Evolutionary conservation across 2,113 vertebrate species (phyloP).

Genomic region (Tachysurus fulvidraco): DNA sequence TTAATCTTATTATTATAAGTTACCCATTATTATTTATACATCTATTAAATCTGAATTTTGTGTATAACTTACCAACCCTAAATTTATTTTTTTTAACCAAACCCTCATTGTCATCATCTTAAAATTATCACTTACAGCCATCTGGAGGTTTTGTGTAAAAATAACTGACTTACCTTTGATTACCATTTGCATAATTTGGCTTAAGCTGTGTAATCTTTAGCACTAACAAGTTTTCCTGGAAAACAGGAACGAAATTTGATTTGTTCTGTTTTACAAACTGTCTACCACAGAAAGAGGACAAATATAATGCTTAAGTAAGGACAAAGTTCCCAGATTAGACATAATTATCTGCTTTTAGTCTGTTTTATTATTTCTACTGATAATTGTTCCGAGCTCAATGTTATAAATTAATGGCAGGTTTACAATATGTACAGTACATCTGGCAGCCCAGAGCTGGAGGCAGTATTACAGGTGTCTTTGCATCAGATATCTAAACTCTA

Average conservation of each 20-base stretch:
- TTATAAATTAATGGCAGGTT: neutral
- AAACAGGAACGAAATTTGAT: neutral
- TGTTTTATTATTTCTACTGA: neutral
- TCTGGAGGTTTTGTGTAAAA: neutral
- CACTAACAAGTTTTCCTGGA: neutral
- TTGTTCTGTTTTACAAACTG: neutral
- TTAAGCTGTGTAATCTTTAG: neutral
- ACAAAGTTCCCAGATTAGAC: neutral
- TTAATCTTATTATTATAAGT: neutral
- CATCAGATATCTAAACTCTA: neutral
- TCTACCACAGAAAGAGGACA: neutral
- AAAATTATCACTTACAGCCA: neutral
- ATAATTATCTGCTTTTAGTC: neutral
- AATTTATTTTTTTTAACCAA: neutral
- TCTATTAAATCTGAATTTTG: no score
- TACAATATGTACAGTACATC: neutral
- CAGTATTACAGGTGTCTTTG: neutral
- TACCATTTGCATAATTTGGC: neutral
- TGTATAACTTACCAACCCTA: neutral
- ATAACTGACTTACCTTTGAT: neutral
- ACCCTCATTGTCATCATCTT: neutral
- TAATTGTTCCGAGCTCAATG: neutral
- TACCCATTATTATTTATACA: no score
- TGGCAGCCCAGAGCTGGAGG: neutral
- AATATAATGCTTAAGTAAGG: neutral